Evolutionary conservation across 1,140 invertebrate species (phyloP), one percentile per base, ranked within the genome.

Genomic region (Drosophila miranda): DNA sequence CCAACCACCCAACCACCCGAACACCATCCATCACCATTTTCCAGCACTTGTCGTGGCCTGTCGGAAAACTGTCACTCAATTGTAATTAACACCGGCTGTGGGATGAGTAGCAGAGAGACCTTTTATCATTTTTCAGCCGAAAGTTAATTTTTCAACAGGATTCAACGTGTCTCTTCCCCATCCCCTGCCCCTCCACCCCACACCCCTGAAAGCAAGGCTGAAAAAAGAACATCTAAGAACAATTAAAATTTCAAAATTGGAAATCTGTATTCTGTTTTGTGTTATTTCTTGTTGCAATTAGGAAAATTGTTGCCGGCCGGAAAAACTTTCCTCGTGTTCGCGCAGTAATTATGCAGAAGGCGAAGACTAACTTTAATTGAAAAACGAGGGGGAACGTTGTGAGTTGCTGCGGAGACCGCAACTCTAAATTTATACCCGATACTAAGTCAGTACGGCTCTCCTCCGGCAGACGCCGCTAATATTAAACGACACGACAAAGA

Each of bases 61-160:
- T 89, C 86, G 86, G 75, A 89, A 88, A 89, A 89, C 70, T 90
- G 87, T 88, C 88, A 90, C 83, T 90, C 88, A 90, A 82, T 78
- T 50, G 75, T 88, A 90, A 90, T 90, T 90, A 89, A 84, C 79
- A 83, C 56, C 53, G 72, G 43, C 62, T 54, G 46, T 52, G 52
- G 69, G 64, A 75, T 73, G 73, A 79, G 81, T 75, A 49, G 62
- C 72, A 59, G 73, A 62, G 54, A 63, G 73, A 72, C 57, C 41
- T 82, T 68, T 67, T 81, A 53, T 48, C 30, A 62, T 86, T 84
- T 84, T 83, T 86, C 49, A 71, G 42, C 57, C 48, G 48, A 75
- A 84, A 83, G 45, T 78, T 55, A 69, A 75, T 56, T 75, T 80
- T 81, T 70, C 66, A 61, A 21, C 45, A 44, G 51, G 44, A 34